These are phyloP conservation scores for Montipora foliosa DNA, from an alignment of 64 coral and sea anemone species.

Conservation along the genomic window DNA sequence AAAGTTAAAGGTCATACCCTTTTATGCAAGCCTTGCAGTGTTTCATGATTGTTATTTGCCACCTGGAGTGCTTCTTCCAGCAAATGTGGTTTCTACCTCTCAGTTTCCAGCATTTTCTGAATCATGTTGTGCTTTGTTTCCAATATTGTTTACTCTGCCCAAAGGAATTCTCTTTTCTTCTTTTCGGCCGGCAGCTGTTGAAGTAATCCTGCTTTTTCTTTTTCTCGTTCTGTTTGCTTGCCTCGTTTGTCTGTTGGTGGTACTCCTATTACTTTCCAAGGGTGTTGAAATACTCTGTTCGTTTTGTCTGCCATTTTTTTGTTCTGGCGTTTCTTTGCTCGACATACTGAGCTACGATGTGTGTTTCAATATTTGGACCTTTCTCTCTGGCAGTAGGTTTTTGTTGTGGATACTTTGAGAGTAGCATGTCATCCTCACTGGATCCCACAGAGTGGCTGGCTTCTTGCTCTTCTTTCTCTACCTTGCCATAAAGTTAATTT, in stretches of 20 bases:
- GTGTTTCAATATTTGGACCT: neutral
- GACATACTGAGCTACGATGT: neutral
- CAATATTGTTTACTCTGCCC: neutral
- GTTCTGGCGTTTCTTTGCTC: neutral
- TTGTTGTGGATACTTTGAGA: neutral
- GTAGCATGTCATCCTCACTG: neutral
- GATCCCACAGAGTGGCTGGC: no score
- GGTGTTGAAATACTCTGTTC: neutral
- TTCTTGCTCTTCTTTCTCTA: no score
- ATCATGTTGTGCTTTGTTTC: no score
- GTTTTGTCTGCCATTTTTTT: neutral
- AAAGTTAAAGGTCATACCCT: no score
- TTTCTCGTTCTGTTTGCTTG: neutral
- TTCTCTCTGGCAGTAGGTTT: neutral
- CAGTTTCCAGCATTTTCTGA: no score
- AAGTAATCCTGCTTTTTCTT: neutral
- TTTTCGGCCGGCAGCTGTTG: neutral
- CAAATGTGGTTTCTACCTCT: no score
- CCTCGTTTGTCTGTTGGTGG: neutral
- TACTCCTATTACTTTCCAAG: neutral
- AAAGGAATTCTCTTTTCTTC: conserved; percentile 4
- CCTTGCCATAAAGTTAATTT: no score
- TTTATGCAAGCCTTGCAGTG: no score
- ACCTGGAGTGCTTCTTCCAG: no score
- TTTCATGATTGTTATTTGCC: no score